Base-by-base conservation (phyloP, 2,888 invertebrate genomes). In the Cantharis flavilabris region DNA sequence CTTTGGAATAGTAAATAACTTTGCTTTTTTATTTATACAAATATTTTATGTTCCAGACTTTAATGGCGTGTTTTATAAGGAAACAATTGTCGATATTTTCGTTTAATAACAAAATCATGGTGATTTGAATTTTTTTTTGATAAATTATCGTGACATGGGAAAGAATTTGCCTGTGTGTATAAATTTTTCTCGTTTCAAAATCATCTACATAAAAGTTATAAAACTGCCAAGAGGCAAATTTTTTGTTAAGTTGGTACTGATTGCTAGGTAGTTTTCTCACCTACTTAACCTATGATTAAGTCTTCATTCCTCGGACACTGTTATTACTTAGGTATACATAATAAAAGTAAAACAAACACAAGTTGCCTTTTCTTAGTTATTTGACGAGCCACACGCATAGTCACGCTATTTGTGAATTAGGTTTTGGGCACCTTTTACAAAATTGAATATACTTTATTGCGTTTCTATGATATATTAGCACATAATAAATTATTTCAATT, bases 271-370 rank as follows among this genome's bases (percentile, higher is more conserved):
- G 83, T 83, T 84, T 85, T 85, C 85, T 85, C 85, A 84, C 85
- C 85, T 85, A 83, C 81, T 80, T 79, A 83, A 84, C 83, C 84
- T 83, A 83, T 85, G 83, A 85, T 85, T 85, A 85, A 84, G 82
- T 80, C 79, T 79, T 83, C 83, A 83, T 83, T 82, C 82, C 82
- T 79, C 81, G 73, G 80, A 79, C 77, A 73, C 77, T 69, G 81
- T 79, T 80, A 83, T 82, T 83, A 81, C 80, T 74, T 79, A 74
- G 76, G 76, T 80, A 76, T 75, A 79, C 79, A 79, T 77, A 70
- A 62, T 70, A 71, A 70, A 69, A 73, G 72, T 65, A 77, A 77
- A 75, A 75, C 75, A 78, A 78, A 78, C 63, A 49, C 20, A 62
- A 71, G 65, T 67, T 64, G 64, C 69, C 77, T 67, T 70, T 69